Conservation (phyloP, 2,797 vertebrate genomes). For the Molossus molossus region DNA sequence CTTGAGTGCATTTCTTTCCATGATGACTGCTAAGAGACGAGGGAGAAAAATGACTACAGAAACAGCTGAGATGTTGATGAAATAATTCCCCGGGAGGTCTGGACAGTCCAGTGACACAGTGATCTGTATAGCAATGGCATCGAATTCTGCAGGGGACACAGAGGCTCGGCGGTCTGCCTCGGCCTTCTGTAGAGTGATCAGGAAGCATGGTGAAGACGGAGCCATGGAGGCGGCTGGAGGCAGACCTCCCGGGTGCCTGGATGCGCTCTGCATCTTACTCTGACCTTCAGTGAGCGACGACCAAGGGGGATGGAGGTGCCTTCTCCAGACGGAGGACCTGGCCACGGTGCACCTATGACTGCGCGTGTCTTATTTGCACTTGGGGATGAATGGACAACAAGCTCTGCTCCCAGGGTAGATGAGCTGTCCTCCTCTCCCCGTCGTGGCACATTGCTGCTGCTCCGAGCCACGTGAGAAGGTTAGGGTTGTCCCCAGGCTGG, state of each 20-base stretch:
- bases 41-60: neutral
- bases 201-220: slow-evolving; percentile 1
- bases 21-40: neutral
- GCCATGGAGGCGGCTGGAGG: slow-evolving; percentile 74
- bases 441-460: neutral
- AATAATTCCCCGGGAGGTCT: slow-evolving; percentile 21
- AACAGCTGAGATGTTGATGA: slow-evolving; percentile 56
- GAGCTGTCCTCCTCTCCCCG: neutral
- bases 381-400: neutral
- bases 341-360: neutral
- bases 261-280: neutral
- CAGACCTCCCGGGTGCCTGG: slow-evolving; percentile 77
- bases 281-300: slow-evolving; percentile 18
- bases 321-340: slow-evolving; percentile 40
- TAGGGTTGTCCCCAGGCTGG: neutral
- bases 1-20: neutral
- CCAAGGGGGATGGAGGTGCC: neutral
- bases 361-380: neutral
- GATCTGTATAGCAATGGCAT: slow-evolving; percentile 68
- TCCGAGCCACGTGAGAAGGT: slow-evolving; percentile 12
- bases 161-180: neutral
- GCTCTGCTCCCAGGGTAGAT: slow-evolving; percentile 53
- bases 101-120: slow-evolving; percentile 63
- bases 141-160: slow-evolving; percentile 30
- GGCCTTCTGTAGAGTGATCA: neutral